Base-by-base conservation (phyloP, 2,888 invertebrate genomes). In the Pyrrhia umbra region DNA sequence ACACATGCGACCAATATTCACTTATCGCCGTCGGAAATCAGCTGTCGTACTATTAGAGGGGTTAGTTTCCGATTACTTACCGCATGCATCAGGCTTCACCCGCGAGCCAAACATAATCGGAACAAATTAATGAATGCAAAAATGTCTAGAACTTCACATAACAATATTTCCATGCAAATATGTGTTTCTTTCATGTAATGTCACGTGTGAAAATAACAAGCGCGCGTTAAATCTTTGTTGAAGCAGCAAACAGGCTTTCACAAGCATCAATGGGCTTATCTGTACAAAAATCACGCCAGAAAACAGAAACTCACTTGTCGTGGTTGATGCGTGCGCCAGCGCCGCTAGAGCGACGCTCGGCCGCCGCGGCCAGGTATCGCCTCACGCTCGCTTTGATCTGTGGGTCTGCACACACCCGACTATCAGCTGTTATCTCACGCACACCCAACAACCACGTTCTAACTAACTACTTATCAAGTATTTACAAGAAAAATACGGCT, bases 301-400 rank as follows among this genome's bases (percentile, higher is more conserved):
- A 64, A 67, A 69, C 54, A 68, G 74, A 69, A 66, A 84, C 94
- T 92, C 84, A 93, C 93, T 95, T 94, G 83, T 94, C 93, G 84
- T 91, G 92, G 83, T 93, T 94, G 70, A 82, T 85, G 70, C 90
- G 88, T 63, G 83, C 79, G 64, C 82, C 86, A 55, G 83, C 79
- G 63, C 84, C 87, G 82, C 85, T 89, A 81, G 84, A 79, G 70
- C 93, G 90, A 70, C 93, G 89, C 82, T 94, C 94, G 66, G 90
- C 85, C 63, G 95, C 95, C 77, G 96, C 96, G 55, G 96, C 96
- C 79, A 97, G 91, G 89, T 97, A 96, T 81, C 97, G 96, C 86
- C 96, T 95, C 82, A 97, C 96, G 84, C 96, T 97, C 74, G 97
- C 97, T 93, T 98, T 98, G 89, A 98, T 96, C 91, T 97, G 97